Conservation (phyloP, 2,888 invertebrate species). For the Parelbella ahira region DNA sequence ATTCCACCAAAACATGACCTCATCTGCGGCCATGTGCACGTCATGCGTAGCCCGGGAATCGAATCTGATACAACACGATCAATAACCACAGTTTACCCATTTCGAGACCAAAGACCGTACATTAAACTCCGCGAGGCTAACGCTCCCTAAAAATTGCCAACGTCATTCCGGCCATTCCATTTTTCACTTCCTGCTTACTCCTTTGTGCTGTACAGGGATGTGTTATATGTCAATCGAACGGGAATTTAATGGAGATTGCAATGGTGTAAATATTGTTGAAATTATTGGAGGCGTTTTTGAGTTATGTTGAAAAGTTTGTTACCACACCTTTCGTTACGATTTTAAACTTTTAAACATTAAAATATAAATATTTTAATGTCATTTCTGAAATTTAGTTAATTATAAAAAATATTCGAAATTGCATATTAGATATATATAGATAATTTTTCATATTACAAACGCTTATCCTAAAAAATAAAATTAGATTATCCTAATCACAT, state of each 20-base stretch:
- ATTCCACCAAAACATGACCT: too few species aligned
- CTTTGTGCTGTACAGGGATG: conserved; percentile 3
- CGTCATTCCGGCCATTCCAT: conserved; percentile 17
- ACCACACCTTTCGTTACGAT: too few species aligned
- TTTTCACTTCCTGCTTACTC: conserved; percentile 26
- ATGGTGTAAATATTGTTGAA: conserved; percentile 11
- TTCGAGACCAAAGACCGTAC: conserved; percentile 3
- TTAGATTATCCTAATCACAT: too few species aligned
- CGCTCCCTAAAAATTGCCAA: conserved; percentile 3
- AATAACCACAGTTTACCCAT: conserved; percentile 1
- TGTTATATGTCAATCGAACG: conserved; percentile 15
- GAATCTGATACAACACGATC: conserved; percentile 6
- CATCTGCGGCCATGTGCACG: not conserved
- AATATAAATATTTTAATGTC: too few species aligned
- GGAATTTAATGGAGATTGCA: conserved; percentile 13
- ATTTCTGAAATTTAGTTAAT: too few species aligned
- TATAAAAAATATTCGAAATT: too few species aligned
- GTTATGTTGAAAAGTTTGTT: conserved; percentile 6
- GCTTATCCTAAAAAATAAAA: too few species aligned
- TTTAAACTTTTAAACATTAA: not conserved
- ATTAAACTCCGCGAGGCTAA: conserved; percentile 13
- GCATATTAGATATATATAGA: too few species aligned
- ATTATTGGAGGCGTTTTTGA: conserved; percentile 19
- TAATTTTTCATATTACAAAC: too few species aligned
- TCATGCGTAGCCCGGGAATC: not conserved